These are phyloP conservation scores for Sebastes diaconus DNA, from an alignment of 2,797 vertebrate species.

Conservation along the genomic window DNA sequence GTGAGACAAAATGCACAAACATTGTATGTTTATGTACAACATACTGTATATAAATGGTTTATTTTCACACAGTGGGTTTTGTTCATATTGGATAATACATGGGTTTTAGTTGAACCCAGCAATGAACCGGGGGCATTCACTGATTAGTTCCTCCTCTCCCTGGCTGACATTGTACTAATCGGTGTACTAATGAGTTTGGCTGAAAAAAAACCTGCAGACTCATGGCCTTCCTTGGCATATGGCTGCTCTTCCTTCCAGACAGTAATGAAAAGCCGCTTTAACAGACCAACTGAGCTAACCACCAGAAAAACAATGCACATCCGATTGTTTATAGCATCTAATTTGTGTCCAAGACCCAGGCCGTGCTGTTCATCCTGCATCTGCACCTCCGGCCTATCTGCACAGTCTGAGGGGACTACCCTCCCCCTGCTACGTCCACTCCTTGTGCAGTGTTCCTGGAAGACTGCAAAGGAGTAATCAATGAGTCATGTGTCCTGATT, in stretches of 20 bases:
- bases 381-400: conserved; percentile 26
- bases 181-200: conserved; percentile 35
- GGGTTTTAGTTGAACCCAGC: neutral
- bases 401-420: conserved; percentile 34
- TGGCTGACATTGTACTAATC: conserved; percentile 24
- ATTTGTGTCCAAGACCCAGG: conserved; percentile 43
- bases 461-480: conserved; percentile 72
- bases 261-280: conserved; percentile 50
- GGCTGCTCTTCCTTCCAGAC: conserved; percentile 23
- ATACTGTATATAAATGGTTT: neutral
- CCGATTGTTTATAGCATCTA: conserved; percentile 49
- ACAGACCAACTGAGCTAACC: conserved; percentile 23
- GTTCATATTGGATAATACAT: too few relatives aligned
- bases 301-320: conserved; percentile 47
- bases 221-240: conserved; percentile 5
- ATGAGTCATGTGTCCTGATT: conserved; percentile 80
- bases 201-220: conserved; percentile 27
- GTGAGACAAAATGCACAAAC: neutral
- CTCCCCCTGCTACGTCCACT: conserved; percentile 62
- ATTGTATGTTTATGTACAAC: neutral
- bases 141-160: conserved; percentile 11
- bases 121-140: neutral
- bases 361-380: conserved; percentile 33
- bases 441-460: conserved; percentile 68
- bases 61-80: neutral